These are phyloP conservation scores for Heliconius congener DNA, from an alignment of 1,140 invertebrate genomes.

Conservation along the genomic window DNA sequence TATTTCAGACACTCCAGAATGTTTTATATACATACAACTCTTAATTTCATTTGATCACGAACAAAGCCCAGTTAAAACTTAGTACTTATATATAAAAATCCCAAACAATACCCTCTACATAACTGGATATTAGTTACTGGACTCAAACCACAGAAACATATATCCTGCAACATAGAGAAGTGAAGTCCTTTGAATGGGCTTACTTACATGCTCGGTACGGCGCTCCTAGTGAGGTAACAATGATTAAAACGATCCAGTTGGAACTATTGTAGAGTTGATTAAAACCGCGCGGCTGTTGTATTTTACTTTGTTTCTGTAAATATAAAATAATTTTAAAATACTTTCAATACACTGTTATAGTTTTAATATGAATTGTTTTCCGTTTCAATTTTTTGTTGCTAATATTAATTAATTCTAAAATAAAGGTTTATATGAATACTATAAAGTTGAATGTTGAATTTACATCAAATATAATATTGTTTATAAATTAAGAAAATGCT, in stretches of 20 bases:
- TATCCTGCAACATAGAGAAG: not conserved
- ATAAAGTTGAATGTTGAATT: no score
- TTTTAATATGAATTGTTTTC: not conserved
- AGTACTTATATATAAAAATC: no score
- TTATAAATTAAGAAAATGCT: no score
- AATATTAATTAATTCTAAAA: not conserved
- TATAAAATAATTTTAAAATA: not conserved
- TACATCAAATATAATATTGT: no score
- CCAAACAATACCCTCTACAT: not conserved
- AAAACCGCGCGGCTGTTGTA: not conserved
- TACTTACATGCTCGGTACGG: not conserved
- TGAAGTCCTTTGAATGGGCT: conserved; percentile 2
- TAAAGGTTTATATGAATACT: no score
- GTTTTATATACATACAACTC: no score
- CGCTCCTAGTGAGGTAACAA: not conserved
- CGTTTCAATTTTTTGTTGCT: not conserved
- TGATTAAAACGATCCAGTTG: conserved; percentile 4
- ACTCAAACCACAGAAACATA: conserved; percentile 2
- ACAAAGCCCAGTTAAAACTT: no score
- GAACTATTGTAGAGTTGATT: conserved; percentile 10
- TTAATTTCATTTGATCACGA: no score
- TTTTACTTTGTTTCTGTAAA: not conserved
- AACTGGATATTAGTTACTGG: not conserved
- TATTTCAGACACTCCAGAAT: no score
- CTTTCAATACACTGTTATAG: not conserved